Conservation (phyloP, 2,888 invertebrate species). For the Lithophane leautieri region DNA sequence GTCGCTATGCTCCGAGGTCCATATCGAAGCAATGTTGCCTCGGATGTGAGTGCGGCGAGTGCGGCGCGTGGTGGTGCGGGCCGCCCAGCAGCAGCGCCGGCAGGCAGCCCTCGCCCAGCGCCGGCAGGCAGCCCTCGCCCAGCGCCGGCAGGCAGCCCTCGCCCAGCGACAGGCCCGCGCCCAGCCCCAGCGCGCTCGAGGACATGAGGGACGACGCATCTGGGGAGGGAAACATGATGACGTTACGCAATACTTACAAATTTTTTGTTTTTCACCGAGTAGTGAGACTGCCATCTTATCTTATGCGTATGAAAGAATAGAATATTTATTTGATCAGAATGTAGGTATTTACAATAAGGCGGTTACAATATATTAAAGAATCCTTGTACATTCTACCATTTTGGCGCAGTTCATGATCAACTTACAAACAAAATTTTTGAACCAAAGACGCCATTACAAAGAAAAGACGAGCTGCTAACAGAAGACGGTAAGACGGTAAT, state of each 20-base stretch:
- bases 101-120: conserved; percentile 76
- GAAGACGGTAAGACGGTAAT: too few relatives aligned
- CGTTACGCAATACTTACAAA: not conserved
- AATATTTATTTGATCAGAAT: too few relatives aligned
- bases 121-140: conserved; percentile 73
- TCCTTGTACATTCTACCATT: too few relatives aligned
- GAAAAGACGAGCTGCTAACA: too few relatives aligned
- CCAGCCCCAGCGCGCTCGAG: conserved; percentile 73
- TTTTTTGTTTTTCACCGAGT: not conserved
- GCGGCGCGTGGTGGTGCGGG: conserved; percentile 84
- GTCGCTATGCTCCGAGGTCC: conserved; percentile 82
- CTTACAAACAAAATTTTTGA: too few relatives aligned
- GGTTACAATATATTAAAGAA: too few relatives aligned
- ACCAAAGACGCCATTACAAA: too few relatives aligned
- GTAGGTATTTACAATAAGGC: too few relatives aligned
- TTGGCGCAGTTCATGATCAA: too few relatives aligned
- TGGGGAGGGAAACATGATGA: conserved; percentile 61
- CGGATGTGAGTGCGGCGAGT: conserved; percentile 84
- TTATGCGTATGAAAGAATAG: not conserved
- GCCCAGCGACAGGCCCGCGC: conserved; percentile 69
- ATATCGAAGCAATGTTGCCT: conserved; percentile 85
- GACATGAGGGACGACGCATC: conserved; percentile 77
- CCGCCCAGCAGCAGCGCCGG: conserved; percentile 81
- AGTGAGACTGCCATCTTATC: not conserved
- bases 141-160: conserved; percentile 79